Base-by-base conservation (phyloP, 2,113 vertebrate genomes). In the Tautogolabrus adspersus region DNA sequence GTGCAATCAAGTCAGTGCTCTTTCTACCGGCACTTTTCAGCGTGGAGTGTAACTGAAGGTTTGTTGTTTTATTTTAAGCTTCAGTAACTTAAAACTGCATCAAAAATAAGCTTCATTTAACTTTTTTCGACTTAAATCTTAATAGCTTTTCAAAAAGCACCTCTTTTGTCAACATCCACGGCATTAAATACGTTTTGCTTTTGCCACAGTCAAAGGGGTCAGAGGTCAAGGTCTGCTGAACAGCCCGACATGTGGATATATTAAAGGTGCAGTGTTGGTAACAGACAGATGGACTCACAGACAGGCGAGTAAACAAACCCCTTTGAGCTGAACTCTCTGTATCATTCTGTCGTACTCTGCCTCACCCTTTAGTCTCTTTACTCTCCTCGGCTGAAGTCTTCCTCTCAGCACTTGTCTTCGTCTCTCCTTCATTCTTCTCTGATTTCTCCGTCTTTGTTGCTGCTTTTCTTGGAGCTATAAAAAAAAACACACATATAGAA, bases 381-480 rank as follows among this genome's bases (percentile, higher is more conserved):
- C 59, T 66, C 18, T 91, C 90, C 68, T 88, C 77, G 0, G 49
- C 66, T 0, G 85, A 63, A 19, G 34, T 63, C 76, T 77, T 89
- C 76, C 73, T 79, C 70, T 80, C 81, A 7, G 21, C 19, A 47
- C 71, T 70, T 23, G 26, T 72, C 73, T 67, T 89, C n/a, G 67
- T 88, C 34, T 56, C 90, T 2, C 56, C 74, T 1, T 88, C 87
- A 0, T 30, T 73, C 21, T 63, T 77, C 57, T 91, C 88, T 3
- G 40, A 2, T 40, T 87, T 92, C 61, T 93, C 90, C 0, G 81
- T 77, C 82, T 94, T 94, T 18, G 79, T 65, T 11, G 93, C 75
- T 0, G 93, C 88, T 85, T 96, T 96, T 79, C 94, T 93, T 9
- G 96, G 96, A 3, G 93, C 96, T 97, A 42, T 82, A 56, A 6